Conservation (phyloP, 2,888 invertebrate genomes). For the Temnothorax ravouxi region DNA sequence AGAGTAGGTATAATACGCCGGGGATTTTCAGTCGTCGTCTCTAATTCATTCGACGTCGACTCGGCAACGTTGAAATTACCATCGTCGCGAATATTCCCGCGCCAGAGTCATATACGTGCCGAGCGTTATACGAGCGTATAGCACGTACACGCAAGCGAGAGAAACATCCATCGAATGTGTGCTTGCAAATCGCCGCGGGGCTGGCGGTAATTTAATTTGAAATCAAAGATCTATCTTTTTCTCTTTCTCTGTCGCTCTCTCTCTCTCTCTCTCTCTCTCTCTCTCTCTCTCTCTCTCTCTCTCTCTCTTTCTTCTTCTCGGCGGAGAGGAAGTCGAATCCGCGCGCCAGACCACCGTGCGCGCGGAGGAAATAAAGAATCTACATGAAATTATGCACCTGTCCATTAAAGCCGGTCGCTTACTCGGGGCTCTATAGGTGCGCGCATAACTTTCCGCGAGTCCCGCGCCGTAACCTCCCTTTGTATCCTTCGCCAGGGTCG, state of each 20-base stretch:
- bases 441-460: conserved; percentile 70
- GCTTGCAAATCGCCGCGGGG: conserved; percentile 21
- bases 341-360: background rate
- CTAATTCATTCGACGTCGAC: conserved; percentile 42
- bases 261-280: too few relatives aligned
- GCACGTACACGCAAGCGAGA: conserved; percentile 3
- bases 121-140: too few relatives aligned
- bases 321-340: conserved; percentile 24
- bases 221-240: conserved; percentile 57
- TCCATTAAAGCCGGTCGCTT: conserved; percentile 73
- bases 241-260: too few relatives aligned
- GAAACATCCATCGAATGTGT: conserved; percentile 36
- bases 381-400: conserved; percentile 73
- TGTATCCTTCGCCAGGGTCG: conserved; percentile 50
- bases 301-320: background rate
- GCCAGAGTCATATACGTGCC: conserved; percentile 1
- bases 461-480: conserved; percentile 39
- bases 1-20: too few relatives aligned
- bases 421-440: conserved; percentile 55
- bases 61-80: conserved; percentile 24
- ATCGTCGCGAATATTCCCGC: conserved; percentile 17
- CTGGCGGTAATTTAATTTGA: conserved; percentile 67
- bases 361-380: conserved; percentile 46
- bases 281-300: background rate
- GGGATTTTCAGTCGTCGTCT: conserved; percentile 17